Conservation (phyloP, 2,113 vertebrate species). For the Hucho hucho region DNA sequence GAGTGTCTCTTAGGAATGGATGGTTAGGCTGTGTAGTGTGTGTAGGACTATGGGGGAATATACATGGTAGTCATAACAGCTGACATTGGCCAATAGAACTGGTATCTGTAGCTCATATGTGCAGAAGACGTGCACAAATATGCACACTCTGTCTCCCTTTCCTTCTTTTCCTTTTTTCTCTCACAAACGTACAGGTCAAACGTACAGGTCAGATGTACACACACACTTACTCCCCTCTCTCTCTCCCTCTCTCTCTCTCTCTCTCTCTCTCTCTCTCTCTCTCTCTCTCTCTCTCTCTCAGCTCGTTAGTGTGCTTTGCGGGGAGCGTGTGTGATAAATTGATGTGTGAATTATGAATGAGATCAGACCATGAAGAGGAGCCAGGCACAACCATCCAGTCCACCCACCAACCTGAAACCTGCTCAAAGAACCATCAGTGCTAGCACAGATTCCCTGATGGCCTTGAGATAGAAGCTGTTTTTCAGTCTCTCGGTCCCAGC, state of each 20-base stretch:
- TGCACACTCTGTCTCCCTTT: neutral
- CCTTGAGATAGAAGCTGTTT: too few species aligned
- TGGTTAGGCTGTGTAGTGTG: neutral
- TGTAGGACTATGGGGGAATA: neutral
- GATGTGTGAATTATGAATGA: neutral
- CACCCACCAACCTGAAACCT: neutral
- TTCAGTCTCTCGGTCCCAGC: too few species aligned
- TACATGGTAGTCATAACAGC: neutral
- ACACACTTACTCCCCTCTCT: neutral
- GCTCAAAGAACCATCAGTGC: neutral
- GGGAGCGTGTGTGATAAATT: neutral
- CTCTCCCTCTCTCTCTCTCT: neutral
- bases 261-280: neutral
- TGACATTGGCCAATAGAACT: neutral
- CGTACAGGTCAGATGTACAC: neutral
- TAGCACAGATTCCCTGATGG: neutral
- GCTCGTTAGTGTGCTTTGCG: neutral
- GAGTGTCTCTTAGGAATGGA: neutral
- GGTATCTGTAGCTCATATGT: neutral
- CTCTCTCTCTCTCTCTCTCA: neutral
- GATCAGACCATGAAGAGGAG: neutral
- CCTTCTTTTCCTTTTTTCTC: too few species aligned
- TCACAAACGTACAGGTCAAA: neutral
- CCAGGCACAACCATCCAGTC: neutral
- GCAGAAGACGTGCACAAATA: neutral